Percentiles rank a stretch among this genome's conserved stretches.
Evolutionary conservation across 2,888 invertebrate genomes (phyloP).

Genomic region (Eulithis prunata): DNA sequence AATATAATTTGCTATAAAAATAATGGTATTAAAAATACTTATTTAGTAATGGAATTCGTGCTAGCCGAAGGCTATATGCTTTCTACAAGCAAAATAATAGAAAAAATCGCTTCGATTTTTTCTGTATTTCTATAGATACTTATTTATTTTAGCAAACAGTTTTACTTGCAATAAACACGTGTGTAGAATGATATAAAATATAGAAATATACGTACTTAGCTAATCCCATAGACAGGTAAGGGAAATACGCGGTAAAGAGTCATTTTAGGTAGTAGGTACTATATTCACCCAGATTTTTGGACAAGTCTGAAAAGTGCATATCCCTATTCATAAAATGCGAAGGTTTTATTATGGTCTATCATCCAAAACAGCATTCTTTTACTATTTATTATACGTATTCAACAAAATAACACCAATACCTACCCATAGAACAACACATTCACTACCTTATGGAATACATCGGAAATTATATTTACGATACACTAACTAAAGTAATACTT

Average conservation of each 20-base stretch:
- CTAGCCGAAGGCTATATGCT: constrained; percentile 2
- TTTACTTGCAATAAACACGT: constrained; percentile 5
- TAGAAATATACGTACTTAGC: constrained; percentile 3
- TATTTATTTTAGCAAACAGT: not conserved
- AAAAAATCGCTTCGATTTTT: not conserved
- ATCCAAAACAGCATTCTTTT: not conserved
- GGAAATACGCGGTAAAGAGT: not conserved
- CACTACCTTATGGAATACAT: constrained; percentile 74
- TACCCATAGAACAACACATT: constrained; percentile 52
- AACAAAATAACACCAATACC: constrained; percentile 45
- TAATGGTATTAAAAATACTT: constrained; percentile 11
- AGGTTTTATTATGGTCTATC: not conserved
- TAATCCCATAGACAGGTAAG: constrained; percentile 9
- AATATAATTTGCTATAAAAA: constrained; percentile 17
- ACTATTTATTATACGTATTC: not conserved
- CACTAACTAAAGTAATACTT: constrained; percentile 80
- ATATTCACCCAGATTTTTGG: constrained; percentile 14
- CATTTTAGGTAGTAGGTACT: not conserved
- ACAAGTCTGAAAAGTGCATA: constrained; percentile 11
- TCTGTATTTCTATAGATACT: not conserved
- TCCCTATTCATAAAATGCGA: not conserved
- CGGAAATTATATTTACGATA: constrained; percentile 68
- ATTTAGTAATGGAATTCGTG: constrained; percentile 19
- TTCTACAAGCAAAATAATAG: constrained; percentile 1
- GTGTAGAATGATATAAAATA: constrained; percentile 12